Percentiles rank a stretch among this genome's conserved stretches.
Conservation (phyloP, 2,888 invertebrate genomes). For the Bombyx huttoni region DNA sequence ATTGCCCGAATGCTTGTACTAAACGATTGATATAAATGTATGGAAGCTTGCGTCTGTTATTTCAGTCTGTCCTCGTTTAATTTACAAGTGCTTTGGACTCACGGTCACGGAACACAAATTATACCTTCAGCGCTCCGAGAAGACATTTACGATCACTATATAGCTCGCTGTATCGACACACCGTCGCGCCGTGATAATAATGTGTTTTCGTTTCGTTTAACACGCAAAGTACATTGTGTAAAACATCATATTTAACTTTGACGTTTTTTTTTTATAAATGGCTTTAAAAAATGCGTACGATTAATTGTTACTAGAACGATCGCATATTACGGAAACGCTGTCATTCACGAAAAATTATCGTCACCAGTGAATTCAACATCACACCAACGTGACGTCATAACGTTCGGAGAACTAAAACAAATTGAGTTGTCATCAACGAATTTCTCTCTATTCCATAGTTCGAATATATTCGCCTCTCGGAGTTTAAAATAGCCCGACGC, state of each 20-base stretch:
- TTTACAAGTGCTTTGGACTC: slow-evolving; percentile 2
- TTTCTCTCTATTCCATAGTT: slow-evolving; percentile 17
- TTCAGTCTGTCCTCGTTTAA: background rate
- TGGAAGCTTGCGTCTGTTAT: background rate
- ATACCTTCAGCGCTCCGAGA: slow-evolving; percentile 7
- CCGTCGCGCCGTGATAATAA: background rate
- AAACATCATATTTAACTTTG: too few relatives aligned
- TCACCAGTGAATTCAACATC: background rate
- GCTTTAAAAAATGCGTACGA: too few relatives aligned
- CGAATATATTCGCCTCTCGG: slow-evolving; percentile 21
- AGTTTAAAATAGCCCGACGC: slow-evolving; percentile 30
- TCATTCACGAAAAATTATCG: background rate
- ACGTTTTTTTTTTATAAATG: too few relatives aligned
- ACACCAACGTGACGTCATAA: background rate
- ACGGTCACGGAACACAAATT: slow-evolving; percentile 16
- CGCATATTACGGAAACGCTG: too few relatives aligned
- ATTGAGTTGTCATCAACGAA: background rate
- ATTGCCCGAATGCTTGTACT: background rate
- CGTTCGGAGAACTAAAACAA: background rate
- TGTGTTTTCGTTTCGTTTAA: background rate
- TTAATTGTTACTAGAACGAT: too few relatives aligned
- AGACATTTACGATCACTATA: slow-evolving; percentile 17
- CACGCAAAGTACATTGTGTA: background rate
- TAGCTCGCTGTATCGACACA: slow-evolving; percentile 11
- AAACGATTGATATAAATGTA: background rate